Conservation (phyloP, 2,888 invertebrate species). For the Ectemnius lituratus region DNA sequence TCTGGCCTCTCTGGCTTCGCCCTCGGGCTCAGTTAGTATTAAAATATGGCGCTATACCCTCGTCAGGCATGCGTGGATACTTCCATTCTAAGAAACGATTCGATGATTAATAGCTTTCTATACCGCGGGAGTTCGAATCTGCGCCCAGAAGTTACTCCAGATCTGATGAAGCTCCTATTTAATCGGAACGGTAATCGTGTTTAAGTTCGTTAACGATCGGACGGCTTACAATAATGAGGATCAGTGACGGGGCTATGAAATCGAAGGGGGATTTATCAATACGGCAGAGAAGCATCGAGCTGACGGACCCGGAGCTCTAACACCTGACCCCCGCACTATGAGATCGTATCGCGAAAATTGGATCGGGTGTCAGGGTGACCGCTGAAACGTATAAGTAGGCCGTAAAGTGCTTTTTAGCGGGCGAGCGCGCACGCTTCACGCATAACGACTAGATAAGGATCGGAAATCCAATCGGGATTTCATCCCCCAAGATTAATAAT, state of each 20-base stretch:
- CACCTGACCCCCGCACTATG: slow-evolving; percentile 73
- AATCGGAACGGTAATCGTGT: no score
- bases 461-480: slow-evolving; percentile 55
- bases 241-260: neutral
- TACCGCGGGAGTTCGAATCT: no score
- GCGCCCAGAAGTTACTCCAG: no score
- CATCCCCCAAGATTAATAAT: slow-evolving; percentile 33
- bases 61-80: neutral
- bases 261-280: neutral
- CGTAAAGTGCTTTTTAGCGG: slow-evolving; percentile 77
- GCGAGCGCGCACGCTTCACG: slow-evolving; percentile 66
- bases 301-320: slow-evolving; percentile 45
- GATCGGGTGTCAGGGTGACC: slow-evolving; percentile 76
- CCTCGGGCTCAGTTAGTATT: slow-evolving; percentile 50
- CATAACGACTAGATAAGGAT: slow-evolving; percentile 75
- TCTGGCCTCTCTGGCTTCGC: slow-evolving; percentile 58
- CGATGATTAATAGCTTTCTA: no score
- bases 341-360: slow-evolving; percentile 78
- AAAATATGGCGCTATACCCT: slow-evolving; percentile 57
- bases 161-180: no score
- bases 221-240: neutral
- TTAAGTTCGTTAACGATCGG: slow-evolving; percentile 2
- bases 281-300: slow-evolving; percentile 18
- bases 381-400: slow-evolving; percentile 77
- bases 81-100: no score